Evolutionary conservation across 2,797 vertebrate species (phyloP).

Genomic region (Liasis olivaceus): DNA sequence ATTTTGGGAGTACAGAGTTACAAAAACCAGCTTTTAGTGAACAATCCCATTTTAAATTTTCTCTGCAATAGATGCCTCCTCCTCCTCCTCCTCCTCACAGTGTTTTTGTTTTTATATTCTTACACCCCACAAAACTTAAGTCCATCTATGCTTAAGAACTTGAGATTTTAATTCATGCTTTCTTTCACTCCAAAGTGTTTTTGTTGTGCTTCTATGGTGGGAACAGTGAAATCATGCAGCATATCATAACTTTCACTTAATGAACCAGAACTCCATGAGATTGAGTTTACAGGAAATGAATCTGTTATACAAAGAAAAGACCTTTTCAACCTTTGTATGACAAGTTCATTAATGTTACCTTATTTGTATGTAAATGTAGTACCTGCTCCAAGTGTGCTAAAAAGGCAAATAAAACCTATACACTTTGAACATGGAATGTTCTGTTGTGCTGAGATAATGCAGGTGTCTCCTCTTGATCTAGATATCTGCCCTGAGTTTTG

Average conservation of each 20-base stretch:
- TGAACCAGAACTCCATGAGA: slow-evolving; percentile 35
- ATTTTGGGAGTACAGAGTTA: slow-evolving; percentile 65
- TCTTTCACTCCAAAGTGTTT: slow-evolving; percentile 55
- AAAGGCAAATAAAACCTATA: neutral
- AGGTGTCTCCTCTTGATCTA: neutral
- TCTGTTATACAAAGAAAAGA: slow-evolving; percentile 30
- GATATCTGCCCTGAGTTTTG: neutral
- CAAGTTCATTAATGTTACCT: slow-evolving; percentile 9
- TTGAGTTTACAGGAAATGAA: slow-evolving; percentile 22
- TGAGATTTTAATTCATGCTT: slow-evolving; percentile 54
- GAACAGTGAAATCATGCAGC: slow-evolving; percentile 50
- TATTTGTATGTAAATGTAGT: slow-evolving; percentile 19
- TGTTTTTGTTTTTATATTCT: slow-evolving; percentile 42
- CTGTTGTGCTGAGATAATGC: neutral
- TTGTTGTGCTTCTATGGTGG: slow-evolving; percentile 33
- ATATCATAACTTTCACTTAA: slow-evolving; percentile 28
- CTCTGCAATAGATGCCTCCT: slow-evolving; percentile 42
- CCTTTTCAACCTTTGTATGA: neutral
- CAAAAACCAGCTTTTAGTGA: slow-evolving; percentile 67
- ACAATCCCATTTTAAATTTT: slow-evolving; percentile 63
- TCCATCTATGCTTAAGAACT: slow-evolving; percentile 57
- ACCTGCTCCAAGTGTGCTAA: neutral
- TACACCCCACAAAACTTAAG: slow-evolving; percentile 9
- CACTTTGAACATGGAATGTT: neutral
- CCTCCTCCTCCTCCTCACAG: neutral